Conservation (phyloP, 2,797 vertebrate species). For the Melanotaenia nigrans region DNA sequence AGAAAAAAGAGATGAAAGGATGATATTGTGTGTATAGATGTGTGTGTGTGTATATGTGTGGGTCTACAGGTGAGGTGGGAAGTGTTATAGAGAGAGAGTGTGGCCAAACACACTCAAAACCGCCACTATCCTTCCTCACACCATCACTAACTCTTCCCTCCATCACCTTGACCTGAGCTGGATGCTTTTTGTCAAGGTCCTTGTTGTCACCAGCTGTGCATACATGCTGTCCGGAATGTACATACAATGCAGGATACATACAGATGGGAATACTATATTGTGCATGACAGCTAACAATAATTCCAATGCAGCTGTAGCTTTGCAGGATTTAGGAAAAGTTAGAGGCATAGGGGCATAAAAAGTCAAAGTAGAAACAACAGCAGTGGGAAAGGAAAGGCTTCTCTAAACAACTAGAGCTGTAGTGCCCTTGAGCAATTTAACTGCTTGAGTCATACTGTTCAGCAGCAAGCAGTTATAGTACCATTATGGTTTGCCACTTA, state of each 20-base stretch:
- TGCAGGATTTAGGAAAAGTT: slow-evolving; percentile 21
- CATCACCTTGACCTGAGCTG: slow-evolving; percentile 72
- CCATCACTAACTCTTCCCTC: slow-evolving; percentile 63
- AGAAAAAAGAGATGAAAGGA: slow-evolving; percentile 48
- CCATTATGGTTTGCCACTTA: slow-evolving; percentile 33
- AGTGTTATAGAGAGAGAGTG: slow-evolving; percentile 35
- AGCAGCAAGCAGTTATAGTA: slow-evolving; percentile 37
- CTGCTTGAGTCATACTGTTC: slow-evolving; percentile 46
- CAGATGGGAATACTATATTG: slow-evolving; percentile 9
- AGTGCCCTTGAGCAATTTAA: slow-evolving; percentile 50
- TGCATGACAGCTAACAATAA: slow-evolving; percentile 21
- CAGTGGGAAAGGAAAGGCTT: slow-evolving; percentile 38
- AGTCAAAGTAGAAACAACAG: slow-evolving; percentile 35
- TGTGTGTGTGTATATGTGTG: background rate
- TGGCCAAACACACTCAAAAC: slow-evolving; percentile 69
- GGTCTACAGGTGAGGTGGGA: slow-evolving; percentile 17
- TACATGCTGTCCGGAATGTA: slow-evolving; percentile 56
- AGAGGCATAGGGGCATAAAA: slow-evolving; percentile 18
- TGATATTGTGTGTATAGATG: slow-evolving; percentile 3
- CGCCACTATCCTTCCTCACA: slow-evolving; percentile 51
- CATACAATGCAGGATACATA: slow-evolving; percentile 28
- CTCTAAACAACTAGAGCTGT: slow-evolving; percentile 34
- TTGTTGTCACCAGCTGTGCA: slow-evolving; percentile 69
- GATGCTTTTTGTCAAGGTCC: slow-evolving; percentile 71
- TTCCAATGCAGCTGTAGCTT: slow-evolving; percentile 7